phyloP scores from a whole-genome alignment of 35 echinoderm and acorn worm species.

The Apostichopus californicus region DNA sequence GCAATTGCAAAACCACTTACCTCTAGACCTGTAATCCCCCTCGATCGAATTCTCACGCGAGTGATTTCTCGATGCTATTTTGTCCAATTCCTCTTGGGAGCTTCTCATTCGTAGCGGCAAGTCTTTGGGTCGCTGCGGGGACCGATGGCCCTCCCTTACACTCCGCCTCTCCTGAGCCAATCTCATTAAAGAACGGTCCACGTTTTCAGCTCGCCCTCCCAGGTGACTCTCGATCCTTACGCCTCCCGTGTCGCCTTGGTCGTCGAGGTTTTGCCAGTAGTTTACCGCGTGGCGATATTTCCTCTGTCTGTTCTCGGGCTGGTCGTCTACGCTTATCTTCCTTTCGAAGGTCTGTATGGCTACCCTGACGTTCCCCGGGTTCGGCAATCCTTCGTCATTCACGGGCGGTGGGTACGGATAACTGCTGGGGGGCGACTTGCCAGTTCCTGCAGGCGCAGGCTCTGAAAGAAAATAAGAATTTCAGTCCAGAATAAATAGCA shows the following conservation, averaged over 20 bases:
- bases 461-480: background rate
- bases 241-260: background rate
- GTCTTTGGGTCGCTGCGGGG: conserved; percentile 44
- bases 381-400: conserved; percentile 37
- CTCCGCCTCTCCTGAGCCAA: conserved; percentile 82
- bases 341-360: conserved; percentile 78
- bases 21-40: conserved; percentile 66
- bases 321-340: conserved; percentile 56
- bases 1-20: background rate
- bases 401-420: conserved; percentile 55
- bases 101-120: conserved; percentile 51
- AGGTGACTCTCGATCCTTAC: background rate
- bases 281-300: conserved; percentile 68
- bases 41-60: conserved; percentile 68
- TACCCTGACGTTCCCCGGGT: conserved; percentile 59
- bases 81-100: conserved; percentile 86
- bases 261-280: conserved; percentile 77
- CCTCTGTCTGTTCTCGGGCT: conserved; percentile 48
- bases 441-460: background rate
- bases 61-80: conserved; percentile 59
- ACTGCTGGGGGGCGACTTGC: background rate
- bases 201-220: conserved; percentile 27
- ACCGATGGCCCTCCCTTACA: conserved; percentile 60
- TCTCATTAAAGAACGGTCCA: conserved; percentile 67
- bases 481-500: background rate